Conservation (phyloP, 2,797 vertebrate genomes). For the Poeciliopsis turneri region DNA sequence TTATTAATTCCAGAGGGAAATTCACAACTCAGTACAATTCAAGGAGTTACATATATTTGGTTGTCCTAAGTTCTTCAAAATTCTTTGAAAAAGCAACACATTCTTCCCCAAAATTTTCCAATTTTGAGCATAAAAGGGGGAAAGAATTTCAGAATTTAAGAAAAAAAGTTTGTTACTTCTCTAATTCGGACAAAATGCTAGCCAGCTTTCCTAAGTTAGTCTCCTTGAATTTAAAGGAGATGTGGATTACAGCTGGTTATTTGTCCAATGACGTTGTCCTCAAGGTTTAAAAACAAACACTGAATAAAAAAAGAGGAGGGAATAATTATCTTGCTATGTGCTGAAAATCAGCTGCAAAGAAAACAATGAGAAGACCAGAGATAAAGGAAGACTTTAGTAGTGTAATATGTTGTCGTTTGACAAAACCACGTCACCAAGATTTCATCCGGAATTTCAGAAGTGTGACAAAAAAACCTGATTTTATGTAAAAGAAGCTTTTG, state of each 20-base stretch:
- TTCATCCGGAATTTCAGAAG: not conserved
- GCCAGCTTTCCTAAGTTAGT: not conserved
- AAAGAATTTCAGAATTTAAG: not conserved
- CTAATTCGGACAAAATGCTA: not conserved
- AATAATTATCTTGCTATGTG: not conserved
- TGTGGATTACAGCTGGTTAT: not conserved
- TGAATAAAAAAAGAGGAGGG: not conserved
- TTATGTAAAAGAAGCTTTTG: not conserved
- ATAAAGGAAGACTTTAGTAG: not conserved
- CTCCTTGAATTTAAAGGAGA: not conserved
- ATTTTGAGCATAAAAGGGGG: not conserved
- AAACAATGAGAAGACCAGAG: not conserved
- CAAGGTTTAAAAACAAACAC: not conserved
- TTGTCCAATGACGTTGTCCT: not conserved
- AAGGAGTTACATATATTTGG: too few relatives aligned
- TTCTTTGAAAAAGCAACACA: not conserved
- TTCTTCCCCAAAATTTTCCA: not conserved
- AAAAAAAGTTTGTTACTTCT: not conserved
- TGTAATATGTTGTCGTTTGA: not conserved
- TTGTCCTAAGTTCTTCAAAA: not conserved
- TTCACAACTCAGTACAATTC: too few relatives aligned
- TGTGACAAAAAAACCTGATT: not conserved
- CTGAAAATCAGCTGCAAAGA: not conserved
- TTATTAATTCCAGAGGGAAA: too few relatives aligned
- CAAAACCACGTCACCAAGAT: too few relatives aligned